A percentile compares a stretch with the other conserved stretches of the same genome.
phyloP scores from a whole-genome alignment of 2,797 vertebrate genomes.

The Lerista edwardsae region DNA sequence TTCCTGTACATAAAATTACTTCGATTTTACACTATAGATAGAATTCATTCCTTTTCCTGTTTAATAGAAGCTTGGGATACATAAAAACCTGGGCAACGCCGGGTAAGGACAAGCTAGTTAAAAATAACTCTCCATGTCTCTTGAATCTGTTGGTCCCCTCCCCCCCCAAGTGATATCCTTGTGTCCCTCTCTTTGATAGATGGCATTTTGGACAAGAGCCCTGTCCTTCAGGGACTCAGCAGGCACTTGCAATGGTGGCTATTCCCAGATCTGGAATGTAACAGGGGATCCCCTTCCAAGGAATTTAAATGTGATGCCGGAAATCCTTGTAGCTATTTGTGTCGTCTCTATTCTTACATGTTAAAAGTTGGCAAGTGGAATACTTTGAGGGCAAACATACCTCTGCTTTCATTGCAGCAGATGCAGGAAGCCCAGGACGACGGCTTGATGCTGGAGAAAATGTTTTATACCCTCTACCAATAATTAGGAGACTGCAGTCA shows the following conservation, averaged over 20 bases:
- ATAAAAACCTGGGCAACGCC: too few species aligned
- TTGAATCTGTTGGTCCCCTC: background rate
- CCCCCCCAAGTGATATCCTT: conserved; percentile 9
- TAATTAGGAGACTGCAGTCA: background rate
- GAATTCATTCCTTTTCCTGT: too few species aligned
- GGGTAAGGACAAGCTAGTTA: too few species aligned
- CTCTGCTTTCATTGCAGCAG: conserved; percentile 27
- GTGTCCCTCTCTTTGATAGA: conserved; percentile 41
- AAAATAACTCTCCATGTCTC: background rate
- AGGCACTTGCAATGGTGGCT: conserved; percentile 52
- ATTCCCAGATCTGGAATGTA: conserved; percentile 64
- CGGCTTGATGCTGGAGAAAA: conserved; percentile 33
- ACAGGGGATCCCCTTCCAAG: conserved; percentile 70
- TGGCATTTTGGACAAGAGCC: conserved; percentile 49
- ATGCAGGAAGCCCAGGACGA: conserved; percentile 43
- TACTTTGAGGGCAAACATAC: conserved; percentile 19
- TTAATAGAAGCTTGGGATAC: too few species aligned
- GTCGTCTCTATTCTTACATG: conserved; percentile 58
- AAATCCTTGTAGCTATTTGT: conserved; percentile 72
- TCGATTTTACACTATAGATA: too few species aligned
- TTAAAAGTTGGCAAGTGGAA: conserved; percentile 47
- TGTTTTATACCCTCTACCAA: background rate
- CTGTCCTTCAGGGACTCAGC: conserved; percentile 54
- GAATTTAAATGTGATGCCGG: conserved; percentile 61
- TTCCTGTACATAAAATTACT: too few species aligned